Conservation (phyloP, 2,113 vertebrate species). For the Otus sunia region DNA sequence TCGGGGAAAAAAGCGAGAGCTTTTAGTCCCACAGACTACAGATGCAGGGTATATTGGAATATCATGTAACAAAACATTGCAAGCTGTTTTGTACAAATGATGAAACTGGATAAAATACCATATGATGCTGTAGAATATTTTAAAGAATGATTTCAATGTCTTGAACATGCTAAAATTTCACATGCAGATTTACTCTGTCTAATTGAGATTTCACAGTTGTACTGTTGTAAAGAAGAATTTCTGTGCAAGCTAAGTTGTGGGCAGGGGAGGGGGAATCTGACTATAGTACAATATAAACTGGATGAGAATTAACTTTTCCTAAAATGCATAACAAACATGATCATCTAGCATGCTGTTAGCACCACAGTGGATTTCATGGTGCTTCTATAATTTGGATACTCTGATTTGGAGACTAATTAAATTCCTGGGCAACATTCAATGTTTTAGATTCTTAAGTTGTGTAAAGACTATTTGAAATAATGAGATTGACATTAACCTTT, state of each 20-base stretch:
- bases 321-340: not conserved
- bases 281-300: not conserved
- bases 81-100: slow-evolving; percentile 15
- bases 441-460: not conserved
- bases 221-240: not conserved
- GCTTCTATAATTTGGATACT: not conserved
- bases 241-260: not conserved
- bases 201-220: slow-evolving; percentile 13
- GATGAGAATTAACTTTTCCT: slow-evolving; percentile 34
- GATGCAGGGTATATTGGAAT: slow-evolving; percentile 36
- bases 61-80: slow-evolving; percentile 46
- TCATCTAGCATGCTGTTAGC: slow-evolving; percentile 22
- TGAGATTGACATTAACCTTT: not conserved
- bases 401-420: not conserved
- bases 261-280: not conserved
- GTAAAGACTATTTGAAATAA: not conserved
- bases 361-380: not conserved
- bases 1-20: slow-evolving; percentile 17
- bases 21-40: not conserved
- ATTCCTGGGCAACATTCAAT: not conserved
- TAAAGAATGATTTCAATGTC: slow-evolving; percentile 25
- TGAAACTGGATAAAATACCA: slow-evolving; percentile 39
- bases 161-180: not conserved
- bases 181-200: not conserved
- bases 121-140: not conserved